phyloP scores from a whole-genome alignment of 1,140 invertebrate species.

The Polypedilum vanderplanki region DNA sequence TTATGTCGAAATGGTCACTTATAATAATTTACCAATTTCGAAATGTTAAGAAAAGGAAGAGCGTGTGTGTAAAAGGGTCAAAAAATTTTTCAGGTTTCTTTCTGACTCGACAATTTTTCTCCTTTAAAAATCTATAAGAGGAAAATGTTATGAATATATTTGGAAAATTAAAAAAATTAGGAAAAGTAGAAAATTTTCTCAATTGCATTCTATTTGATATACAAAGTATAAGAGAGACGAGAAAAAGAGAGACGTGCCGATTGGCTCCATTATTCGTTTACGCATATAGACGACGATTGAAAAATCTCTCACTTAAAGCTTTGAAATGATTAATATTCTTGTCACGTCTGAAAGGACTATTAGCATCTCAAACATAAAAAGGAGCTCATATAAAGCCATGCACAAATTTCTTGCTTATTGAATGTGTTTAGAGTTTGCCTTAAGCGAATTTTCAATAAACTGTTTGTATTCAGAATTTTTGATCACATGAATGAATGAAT shows the following conservation, averaged over 20 bases:
- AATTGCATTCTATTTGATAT: neutral
- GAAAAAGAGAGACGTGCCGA: neutral
- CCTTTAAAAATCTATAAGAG: neutral
- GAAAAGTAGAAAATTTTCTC: slow-evolving; percentile 11
- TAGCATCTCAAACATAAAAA: slow-evolving; percentile 8
- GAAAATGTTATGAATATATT: slow-evolving; percentile 6
- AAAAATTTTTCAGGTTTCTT: no score
- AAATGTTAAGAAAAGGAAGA: neutral
- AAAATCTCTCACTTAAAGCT: neutral
- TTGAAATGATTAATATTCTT: slow-evolving; percentile 15
- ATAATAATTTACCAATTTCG: neutral
- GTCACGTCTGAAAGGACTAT: slow-evolving; percentile 21
- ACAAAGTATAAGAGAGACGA: no score
- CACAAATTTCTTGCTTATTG: neutral
- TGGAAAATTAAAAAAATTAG: neutral
- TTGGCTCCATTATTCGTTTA: neutral
- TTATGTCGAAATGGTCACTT: slow-evolving; percentile 6
- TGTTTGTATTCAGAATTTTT: no score
- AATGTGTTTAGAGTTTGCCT: neutral
- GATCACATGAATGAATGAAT: no score
- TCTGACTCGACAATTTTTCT: no score
- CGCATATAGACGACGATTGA: neutral
- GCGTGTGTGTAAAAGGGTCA: neutral
- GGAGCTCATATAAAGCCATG: neutral
- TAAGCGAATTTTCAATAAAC: neutral